Base-by-base conservation (phyloP, 2,113 vertebrate species). In the Stictonetta naevosa region DNA sequence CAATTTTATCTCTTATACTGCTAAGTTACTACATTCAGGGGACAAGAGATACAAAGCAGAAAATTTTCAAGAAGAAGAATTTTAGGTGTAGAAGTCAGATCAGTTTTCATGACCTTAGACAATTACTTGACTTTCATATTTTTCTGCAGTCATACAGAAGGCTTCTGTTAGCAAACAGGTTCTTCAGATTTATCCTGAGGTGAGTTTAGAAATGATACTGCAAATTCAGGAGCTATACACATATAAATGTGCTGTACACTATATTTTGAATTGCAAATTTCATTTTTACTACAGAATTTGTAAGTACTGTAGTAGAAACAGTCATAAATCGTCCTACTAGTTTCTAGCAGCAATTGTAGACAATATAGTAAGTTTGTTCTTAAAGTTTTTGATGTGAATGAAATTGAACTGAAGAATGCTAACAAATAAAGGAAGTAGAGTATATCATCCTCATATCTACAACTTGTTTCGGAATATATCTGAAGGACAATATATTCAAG, bases 381-480 rank as follows among this genome's bases (percentile, higher is more conserved):
- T 82, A 31, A 38, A 73, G 67, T 28, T 93, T 97, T 96, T 96
- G 75, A 96, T 97, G 84, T 81, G 48, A 89, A 85, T 17, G 34
- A 29, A 53, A 44, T 6, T 48, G 33, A 84, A 67, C n/a, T 74
- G 86, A 73, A 29, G 81, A 94, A 94, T 82, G 55, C 62, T 91
- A 90, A 44, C 82, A 94, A 92, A 92, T 86, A 91, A 94, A 96
- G 62, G 50, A 44, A 86, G 17, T 96, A 74, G n/a, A 52, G 81
- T 60, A 73, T 74, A 83, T 71, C 83, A 92, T 76, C 88, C 86
- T 87, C 95, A 66, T 50, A 94, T 90, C 88, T 96, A 86, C 90
- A 85, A 68, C 79, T 96, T 96, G 67, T 97, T 97, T 97, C 94
- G 94, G 81, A 75, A 75, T 75, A 94, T 58, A 84, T 88, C 84